Base-by-base conservation (phyloP, 1,140 invertebrate genomes). In the Scaptomyza hsui region DNA sequence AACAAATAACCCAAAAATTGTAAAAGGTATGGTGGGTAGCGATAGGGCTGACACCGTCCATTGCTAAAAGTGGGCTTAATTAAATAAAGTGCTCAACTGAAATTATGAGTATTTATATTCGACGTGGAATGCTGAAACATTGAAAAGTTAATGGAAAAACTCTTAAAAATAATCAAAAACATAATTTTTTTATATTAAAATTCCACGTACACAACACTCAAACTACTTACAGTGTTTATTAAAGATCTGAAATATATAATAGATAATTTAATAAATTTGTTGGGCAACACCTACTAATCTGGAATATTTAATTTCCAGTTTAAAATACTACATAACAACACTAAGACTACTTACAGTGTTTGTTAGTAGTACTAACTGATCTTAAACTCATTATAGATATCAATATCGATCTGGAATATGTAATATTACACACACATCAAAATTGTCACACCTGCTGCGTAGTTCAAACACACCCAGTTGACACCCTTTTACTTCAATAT, bases 51-150 rank as follows among this genome's bases (percentile, higher is more conserved):
- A 10, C 32, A 0, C 41, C 16, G 21, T 9, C 62, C 53, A 59
- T 59, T 57, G 42, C 32, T 48, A 39, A 69, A 37, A 55, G 41
- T 48, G 53, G 19, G 13, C 29, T 9, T 56, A 56, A 70, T 63
- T 55, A 55, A 64, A 64, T 64, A 42, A 70, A 70, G 4, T 9
- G 37, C 26, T 47, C 2, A 15, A n/a, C 10, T 3, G 26, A 26
- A 26, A 15, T 41, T 48, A 16, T 26, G 16, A 2, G 26, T 7
- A 29, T 29, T 29, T 29, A 26, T 44, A 18, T 42, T n/a, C 37
- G 41, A 15, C 4, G 0, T n/a, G 21, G 0, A 51, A 26, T 9
- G 9, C 12, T 13, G 10, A 32, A 41, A 6, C 4, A 10, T 19
- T 24, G n/a, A 53, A 39, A 15, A 53, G 3, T 41, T 9, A 4